A percentile compares a stretch with the other conserved stretches of the same genome.
Conservation (phyloP, 2,113 vertebrate species). For the Nothoprocta perdicaria region DNA sequence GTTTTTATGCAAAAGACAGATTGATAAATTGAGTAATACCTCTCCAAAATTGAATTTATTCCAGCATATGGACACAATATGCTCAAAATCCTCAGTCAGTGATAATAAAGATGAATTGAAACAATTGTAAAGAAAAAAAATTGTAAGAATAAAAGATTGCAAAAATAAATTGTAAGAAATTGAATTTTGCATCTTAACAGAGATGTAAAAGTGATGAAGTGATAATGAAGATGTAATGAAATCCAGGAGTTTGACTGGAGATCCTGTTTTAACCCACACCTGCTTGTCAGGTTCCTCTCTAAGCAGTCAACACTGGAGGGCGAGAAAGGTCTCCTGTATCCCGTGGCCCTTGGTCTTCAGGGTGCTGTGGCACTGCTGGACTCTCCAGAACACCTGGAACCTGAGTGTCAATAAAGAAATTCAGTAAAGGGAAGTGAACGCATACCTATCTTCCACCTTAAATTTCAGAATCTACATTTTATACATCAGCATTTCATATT, state of each 20-base stretch:
- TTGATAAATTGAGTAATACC: slow-evolving; percentile 3
- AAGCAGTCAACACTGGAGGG: background rate
- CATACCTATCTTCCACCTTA: background rate
- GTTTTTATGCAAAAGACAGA: slow-evolving; percentile 9
- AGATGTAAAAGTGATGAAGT: no score
- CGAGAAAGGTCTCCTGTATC: background rate
- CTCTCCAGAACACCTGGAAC: accelerated
- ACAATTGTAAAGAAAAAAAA: no score
- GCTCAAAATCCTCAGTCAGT: background rate
- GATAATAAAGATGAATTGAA: background rate
- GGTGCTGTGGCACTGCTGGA: background rate
- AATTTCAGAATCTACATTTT: slow-evolving; percentile 27
- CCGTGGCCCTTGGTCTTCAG: background rate
- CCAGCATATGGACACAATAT: background rate
- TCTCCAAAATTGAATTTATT: slow-evolving; percentile 4
- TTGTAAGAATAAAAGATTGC: no score
- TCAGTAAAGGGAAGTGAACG: background rate
- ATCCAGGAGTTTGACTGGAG: background rate
- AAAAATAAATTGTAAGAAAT: no score
- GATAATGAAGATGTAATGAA: no score
- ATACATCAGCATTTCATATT: slow-evolving; percentile 18
- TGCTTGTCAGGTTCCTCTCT: background rate
- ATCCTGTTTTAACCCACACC: background rate
- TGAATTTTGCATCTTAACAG: no score
- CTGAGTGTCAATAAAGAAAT: background rate